A percentile compares a stretch with the other conserved stretches of the same genome.
Evolutionary conservation across 1,140 invertebrate species (phyloP).

Genomic region (Cotesia chilonis): DNA sequence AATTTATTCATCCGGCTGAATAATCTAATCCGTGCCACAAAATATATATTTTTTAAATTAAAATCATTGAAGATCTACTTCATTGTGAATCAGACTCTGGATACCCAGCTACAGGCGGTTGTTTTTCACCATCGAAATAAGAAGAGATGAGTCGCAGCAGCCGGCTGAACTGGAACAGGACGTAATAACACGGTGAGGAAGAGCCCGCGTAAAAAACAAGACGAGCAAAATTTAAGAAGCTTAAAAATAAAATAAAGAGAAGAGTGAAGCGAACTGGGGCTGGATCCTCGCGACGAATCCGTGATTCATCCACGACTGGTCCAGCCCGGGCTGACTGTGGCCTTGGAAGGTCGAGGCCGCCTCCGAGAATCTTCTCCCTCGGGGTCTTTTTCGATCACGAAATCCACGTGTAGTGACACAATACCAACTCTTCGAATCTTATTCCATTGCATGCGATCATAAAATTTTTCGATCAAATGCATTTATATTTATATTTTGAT

Average conservation of each 20-base stretch:
- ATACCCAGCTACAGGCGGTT: too few species aligned
- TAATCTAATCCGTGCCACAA: too few species aligned
- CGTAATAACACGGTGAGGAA: background rate
- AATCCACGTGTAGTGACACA: background rate
- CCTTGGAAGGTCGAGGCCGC: conserved; percentile 41
- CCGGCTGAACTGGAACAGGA: too few species aligned
- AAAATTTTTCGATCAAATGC: background rate
- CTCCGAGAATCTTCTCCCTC: conserved; percentile 30
- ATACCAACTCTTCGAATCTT: too few species aligned
- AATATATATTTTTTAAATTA: too few species aligned
- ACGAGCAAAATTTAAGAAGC: conserved; percentile 5
- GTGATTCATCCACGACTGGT: conserved; percentile 34
- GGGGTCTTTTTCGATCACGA: conserved; percentile 22
- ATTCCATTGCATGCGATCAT: background rate
- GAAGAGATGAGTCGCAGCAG: too few species aligned
- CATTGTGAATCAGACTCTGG: too few species aligned
- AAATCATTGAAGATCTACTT: too few species aligned
- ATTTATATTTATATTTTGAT: conserved; percentile 6
- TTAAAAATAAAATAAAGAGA: conserved; percentile 22
- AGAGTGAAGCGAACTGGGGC: background rate
- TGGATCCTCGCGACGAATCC: conserved; percentile 22
- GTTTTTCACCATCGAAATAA: too few species aligned
- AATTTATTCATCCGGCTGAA: too few species aligned
- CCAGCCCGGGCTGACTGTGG: conserved; percentile 34
- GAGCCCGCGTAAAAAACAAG: conserved; percentile 2